Evolutionary conservation across 2,113 vertebrate species (phyloP).

Genomic region (Vimba vimba): DNA sequence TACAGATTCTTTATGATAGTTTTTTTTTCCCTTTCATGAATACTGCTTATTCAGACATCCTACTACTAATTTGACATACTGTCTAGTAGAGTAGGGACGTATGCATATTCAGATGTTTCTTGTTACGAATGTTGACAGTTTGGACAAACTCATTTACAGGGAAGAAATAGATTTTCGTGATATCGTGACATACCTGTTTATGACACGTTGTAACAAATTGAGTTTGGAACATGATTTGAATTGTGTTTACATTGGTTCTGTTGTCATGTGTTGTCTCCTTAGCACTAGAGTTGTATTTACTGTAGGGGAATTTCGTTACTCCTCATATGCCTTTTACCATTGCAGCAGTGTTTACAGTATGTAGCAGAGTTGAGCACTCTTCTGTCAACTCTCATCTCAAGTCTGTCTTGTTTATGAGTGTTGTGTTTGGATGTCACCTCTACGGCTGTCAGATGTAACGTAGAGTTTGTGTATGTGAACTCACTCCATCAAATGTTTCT

Average conservation of each 20-base stretch:
- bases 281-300: background rate
- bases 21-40: background rate
- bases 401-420: slow-evolving; percentile 30
- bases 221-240: background rate
- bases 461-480: slow-evolving; percentile 8
- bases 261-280: background rate
- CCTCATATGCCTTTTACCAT: background rate
- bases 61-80: background rate
- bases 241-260: background rate
- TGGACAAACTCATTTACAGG: background rate
- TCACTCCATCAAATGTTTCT: slow-evolving; percentile 27
- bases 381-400: slow-evolving; percentile 22
- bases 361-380: background rate
- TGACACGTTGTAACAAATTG: background rate
- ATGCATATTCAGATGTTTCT: background rate
- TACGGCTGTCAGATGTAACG: background rate
- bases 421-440: slow-evolving; percentile 36
- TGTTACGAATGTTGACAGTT: background rate
- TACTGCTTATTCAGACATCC: background rate
- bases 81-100: background rate
- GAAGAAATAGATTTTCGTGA: background rate
- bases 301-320: background rate
- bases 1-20: background rate
- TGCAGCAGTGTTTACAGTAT: slow-evolving; percentile 14
- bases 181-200: background rate